phyloP scores from a whole-genome alignment of 2,888 invertebrate species.

The Oxytorus armatus region DNA sequence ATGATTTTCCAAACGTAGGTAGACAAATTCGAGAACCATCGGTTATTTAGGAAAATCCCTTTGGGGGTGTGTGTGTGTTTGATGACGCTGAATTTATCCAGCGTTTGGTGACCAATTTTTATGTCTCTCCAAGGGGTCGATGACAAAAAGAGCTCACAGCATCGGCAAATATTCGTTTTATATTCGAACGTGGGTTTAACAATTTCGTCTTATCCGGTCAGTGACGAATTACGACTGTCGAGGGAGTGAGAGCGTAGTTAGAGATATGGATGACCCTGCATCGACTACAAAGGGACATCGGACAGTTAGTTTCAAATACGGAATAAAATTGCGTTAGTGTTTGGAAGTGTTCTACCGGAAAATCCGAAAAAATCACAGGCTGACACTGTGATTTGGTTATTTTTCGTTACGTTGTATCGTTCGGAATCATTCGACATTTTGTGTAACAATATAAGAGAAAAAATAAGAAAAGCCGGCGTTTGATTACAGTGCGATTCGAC shows the following conservation, averaged over 20 bases:
- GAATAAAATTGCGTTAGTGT: slow-evolving; percentile 32
- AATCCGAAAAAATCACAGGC: slow-evolving; percentile 79
- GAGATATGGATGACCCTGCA: background rate
- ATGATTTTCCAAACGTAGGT: no score
- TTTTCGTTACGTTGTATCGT: slow-evolving; percentile 29
- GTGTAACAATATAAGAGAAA: slow-evolving; percentile 55
- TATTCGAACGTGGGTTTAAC: slow-evolving; percentile 33
- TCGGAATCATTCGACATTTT: slow-evolving; percentile 58
- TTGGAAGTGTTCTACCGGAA: slow-evolving; percentile 71
- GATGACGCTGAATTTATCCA: no score
- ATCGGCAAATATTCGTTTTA: slow-evolving; percentile 40
- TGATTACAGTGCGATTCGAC: background rate
- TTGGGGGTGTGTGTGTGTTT: no score
- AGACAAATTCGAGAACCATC: no score
- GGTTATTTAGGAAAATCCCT: no score
- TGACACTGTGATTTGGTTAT: slow-evolving; percentile 37
- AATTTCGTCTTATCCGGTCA: slow-evolving; percentile 36
- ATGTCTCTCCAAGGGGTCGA: no score
- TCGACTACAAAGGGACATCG: slow-evolving; percentile 35
- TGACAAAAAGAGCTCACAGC: slow-evolving; percentile 18
- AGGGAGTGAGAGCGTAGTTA: slow-evolving; percentile 18
- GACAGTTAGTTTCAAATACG: slow-evolving; percentile 36
- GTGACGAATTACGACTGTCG: slow-evolving; percentile 25
- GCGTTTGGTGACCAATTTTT: no score
- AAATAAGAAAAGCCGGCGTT: slow-evolving; percentile 43